A percentile compares a stretch with the other conserved stretches of the same genome.
Evolutionary conservation across 2,113 vertebrate species (phyloP).

Genomic region (Scatophagus argus): DNA sequence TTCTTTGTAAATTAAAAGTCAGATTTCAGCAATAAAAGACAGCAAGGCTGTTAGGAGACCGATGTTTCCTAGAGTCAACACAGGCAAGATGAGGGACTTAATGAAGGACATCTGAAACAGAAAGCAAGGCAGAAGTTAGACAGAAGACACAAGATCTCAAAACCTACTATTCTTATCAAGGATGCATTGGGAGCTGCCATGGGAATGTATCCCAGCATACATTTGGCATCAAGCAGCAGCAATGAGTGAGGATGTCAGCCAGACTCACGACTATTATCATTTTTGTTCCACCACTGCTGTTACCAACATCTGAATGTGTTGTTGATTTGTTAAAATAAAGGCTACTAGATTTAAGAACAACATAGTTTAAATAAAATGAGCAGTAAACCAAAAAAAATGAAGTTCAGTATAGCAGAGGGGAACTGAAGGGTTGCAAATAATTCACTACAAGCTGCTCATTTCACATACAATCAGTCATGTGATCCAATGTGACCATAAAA

Average conservation of each 20-base stretch:
- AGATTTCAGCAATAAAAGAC: slow-evolving; percentile 18
- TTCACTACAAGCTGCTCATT: neutral
- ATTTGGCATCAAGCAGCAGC: neutral
- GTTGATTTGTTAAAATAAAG: too few relatives aligned
- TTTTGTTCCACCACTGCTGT: too few relatives aligned
- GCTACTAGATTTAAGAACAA: too few relatives aligned
- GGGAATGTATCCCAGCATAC: neutral
- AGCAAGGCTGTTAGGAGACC: slow-evolving; percentile 17
- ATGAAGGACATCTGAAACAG: slow-evolving; percentile 26
- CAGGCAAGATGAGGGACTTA: slow-evolving; percentile 18
- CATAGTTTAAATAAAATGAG: too few relatives aligned
- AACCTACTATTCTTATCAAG: too few relatives aligned
- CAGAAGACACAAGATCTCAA: too few relatives aligned
- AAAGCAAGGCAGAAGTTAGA: neutral
- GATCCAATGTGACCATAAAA: neutral
- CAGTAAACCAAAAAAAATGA: too few relatives aligned
- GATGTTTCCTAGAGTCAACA: slow-evolving; percentile 34
- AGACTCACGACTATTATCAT: too few relatives aligned
- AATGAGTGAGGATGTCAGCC: neutral
- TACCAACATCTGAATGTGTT: too few relatives aligned
- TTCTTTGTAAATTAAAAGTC: neutral
- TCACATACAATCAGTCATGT: neutral
- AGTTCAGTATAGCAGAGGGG: too few relatives aligned
- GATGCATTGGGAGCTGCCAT: neutral
- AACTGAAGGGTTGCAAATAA: neutral